phyloP scores from a whole-genome alignment of 2,113 vertebrate species.

The Platysteira castanea region DNA sequence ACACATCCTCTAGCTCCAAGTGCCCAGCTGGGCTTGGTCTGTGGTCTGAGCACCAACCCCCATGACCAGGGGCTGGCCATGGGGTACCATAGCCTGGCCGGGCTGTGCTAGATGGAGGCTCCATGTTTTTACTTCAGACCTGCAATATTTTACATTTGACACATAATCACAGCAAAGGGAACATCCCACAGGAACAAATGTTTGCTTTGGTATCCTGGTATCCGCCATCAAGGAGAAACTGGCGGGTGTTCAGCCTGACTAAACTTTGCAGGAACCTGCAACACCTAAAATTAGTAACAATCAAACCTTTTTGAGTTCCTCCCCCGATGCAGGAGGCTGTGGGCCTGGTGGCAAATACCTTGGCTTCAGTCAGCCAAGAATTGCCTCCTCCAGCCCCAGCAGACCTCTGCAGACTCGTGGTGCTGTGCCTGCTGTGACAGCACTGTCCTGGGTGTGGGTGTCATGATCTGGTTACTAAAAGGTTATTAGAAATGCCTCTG shows the following conservation, averaged over 20 bases:
- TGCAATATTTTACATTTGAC: not conserved
- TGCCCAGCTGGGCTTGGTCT: not conserved
- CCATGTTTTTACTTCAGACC: not conserved
- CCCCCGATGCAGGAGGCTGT: fast-evolving
- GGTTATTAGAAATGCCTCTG: not conserved
- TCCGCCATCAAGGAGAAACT: not conserved
- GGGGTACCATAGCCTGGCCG: fast-evolving
- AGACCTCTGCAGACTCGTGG: fast-evolving
- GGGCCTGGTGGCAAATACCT: not conserved
- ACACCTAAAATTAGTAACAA: not conserved
- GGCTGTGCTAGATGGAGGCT: not conserved
- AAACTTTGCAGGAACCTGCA: not conserved
- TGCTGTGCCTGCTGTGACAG: fast-evolving
- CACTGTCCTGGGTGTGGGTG: fast-evolving
- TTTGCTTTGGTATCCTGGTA: not conserved
- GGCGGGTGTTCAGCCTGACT: fast-evolving
- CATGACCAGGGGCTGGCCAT: fast-evolving
- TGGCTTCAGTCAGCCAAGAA: fast-evolving
- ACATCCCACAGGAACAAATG: not conserved
- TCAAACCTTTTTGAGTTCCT: fast-evolving
- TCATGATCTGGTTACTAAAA: not conserved
- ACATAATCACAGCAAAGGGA: not conserved
- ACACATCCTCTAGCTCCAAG: not conserved
- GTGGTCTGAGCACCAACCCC: fast-evolving
- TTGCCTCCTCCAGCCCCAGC: not conserved